Evolutionary conservation across 2,888 invertebrate genomes (phyloP), one percentile per base, ranked within the genome.

Genomic region (Endomychus coccineus): DNA sequence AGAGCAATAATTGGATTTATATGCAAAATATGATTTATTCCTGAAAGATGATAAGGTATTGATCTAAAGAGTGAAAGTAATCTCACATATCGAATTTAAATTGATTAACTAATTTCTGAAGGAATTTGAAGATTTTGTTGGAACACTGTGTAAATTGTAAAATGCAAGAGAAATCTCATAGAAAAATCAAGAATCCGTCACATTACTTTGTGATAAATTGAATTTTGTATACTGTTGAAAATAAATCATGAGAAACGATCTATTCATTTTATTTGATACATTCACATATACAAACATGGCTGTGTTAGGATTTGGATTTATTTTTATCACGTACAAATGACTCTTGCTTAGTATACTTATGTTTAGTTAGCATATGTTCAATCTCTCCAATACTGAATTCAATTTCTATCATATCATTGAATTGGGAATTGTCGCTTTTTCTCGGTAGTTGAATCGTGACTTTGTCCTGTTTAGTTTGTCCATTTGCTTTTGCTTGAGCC

Each of bases 191-290:
- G 52, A 53, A 52, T 61, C 60, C 61, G 61, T 61, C 61, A 61
- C 58, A 56, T 46, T 48, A 43, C 49, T 50, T 56, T 62, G 62
- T 62, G 62, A 62, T 62, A 27, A 37, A 48, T 45, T 46, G 51
- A 55, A 52, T 62, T 61, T 63, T 63, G 55, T 61, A 62, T 61
- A 38, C 52, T 56, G 59, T 59, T 58, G 45, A 45, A 51, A n/a
- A n/a, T n/a, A n/a, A n/a, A n/a, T n/a, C n/a, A n/a, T n/a, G n/a
- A n/a, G n/a, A n/a, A n/a, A n/a, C n/a, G n/a, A n/a, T n/a, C n/a
- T n/a, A n/a, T n/a, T n/a, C n/a, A n/a, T n/a, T n/a, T n/a, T n/a
- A n/a, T n/a, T n/a, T n/a, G n/a, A n/a, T n/a, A n/a, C n/a, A n/a
- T n/a, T n/a, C n/a, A n/a, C n/a, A n/a, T n/a, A n/a, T n/a, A n/a